Base-by-base conservation (phyloP, 2,888 invertebrate genomes). In the Limenitis camilla region DNA sequence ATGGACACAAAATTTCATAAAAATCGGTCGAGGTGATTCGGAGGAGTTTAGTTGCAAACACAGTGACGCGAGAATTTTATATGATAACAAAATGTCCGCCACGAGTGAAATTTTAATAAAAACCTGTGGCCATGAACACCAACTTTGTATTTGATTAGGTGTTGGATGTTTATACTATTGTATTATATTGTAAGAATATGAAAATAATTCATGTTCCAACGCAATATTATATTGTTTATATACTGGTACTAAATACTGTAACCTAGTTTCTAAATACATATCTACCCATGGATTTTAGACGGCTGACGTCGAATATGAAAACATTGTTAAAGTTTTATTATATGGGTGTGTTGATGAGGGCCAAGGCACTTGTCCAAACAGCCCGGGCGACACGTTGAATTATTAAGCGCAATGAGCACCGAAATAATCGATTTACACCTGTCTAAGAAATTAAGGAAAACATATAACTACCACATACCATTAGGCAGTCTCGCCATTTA, bases 271-370 rank as follows among this genome's bases (percentile, higher is more conserved):
- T 76, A 75, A 80, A 81, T 72, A 73, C 68, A 68, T 65, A 66
- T 61, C 68, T 67, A 65, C 6, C 67, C 66, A 72, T 65, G 67
- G 70, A 69, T 74, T 76, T 72, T 65, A 73, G 70, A 48, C 62
- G 61, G 59, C 69, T 61, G 71, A 72, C 74, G 78, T 80, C 78
- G 79, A 79, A 79, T 82, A 79, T 81, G 78, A 85, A 83, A 86
- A 87, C 84, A 85, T 84, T 81, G 81, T 86, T 85, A 83, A 84
- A 81, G 74, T 84, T 84, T 83, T 79, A 85, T 81, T 80, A 76
- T 76, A 77, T 75, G 75, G 75, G 74, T 68, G 78, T 81, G 81
- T 77, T 81, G 80, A 80, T 77, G 84, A 84, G 83, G 19, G 19
- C 19, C 67, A 68, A 66, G 70, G 66, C 84, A 84, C 83, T 85